Evolutionary conservation across 2,797 vertebrate genomes (phyloP).

Genomic region (Sorex maritimensis): DNA sequence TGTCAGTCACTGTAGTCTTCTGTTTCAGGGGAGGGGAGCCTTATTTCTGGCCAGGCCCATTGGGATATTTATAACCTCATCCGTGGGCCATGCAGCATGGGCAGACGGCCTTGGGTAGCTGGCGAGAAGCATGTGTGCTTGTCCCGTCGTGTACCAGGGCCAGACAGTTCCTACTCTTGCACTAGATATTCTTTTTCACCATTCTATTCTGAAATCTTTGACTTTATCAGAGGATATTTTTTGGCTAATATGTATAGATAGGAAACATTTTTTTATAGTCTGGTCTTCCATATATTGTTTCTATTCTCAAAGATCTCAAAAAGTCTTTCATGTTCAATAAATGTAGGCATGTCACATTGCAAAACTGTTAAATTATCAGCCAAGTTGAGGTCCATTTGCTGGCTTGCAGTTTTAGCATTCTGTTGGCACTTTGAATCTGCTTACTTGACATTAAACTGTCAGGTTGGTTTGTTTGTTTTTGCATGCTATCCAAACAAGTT

Average conservation of each 20-base stretch:
- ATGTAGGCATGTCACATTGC: conserved; percentile 27
- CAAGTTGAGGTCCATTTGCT: conserved; percentile 51
- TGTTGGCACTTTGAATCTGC: conserved; percentile 59
- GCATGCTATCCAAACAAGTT: conserved; percentile 22
- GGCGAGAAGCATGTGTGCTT: no score
- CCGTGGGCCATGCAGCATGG: no score
- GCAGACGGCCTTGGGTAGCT: no score
- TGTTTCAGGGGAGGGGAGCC: neutral
- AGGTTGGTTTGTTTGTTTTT: conserved; percentile 39
- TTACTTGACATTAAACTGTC: conserved; percentile 64
- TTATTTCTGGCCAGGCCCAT: no score
- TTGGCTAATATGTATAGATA: conserved; percentile 2
- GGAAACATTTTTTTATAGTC: conserved; percentile 50
- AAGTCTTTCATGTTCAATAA: conserved; percentile 48
- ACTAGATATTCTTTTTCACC: conserved; percentile 38
- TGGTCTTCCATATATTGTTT: conserved; percentile 73
- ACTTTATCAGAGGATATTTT: conserved; percentile 46
- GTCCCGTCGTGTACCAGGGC: no score
- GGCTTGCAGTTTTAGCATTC: conserved; percentile 45
- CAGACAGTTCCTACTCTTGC: neutral
- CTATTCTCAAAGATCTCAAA: conserved; percentile 67
- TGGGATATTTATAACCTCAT: no score
- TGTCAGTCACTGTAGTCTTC: conserved; percentile 30
- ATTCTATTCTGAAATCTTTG: conserved; percentile 42
- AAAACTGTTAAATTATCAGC: conserved; percentile 10